phyloP scores from a whole-genome alignment of 2,888 invertebrate species.

The Uloborus plumipes region DNA sequence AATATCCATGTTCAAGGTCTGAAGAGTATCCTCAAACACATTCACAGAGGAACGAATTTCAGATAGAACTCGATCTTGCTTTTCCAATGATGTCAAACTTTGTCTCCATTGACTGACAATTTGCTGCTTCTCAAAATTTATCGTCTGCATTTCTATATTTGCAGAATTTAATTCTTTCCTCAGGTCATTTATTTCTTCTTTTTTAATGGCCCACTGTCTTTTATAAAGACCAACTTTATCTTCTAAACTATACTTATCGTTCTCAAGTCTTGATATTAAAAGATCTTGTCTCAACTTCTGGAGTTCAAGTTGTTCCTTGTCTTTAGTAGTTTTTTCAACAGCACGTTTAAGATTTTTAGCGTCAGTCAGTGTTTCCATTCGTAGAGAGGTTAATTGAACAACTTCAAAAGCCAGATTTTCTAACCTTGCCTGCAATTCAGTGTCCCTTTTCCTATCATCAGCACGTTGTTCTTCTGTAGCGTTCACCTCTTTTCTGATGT shows the following conservation, averaged over 20 bases:
- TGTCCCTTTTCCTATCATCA: slow-evolving; percentile 27
- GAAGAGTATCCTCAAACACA: slow-evolving; percentile 28
- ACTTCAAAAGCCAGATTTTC: slow-evolving; percentile 50
- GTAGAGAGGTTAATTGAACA: slow-evolving; percentile 44
- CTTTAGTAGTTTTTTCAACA: slow-evolving; percentile 43
- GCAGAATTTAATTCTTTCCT: slow-evolving; percentile 52
- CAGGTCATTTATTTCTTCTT: slow-evolving; percentile 42
- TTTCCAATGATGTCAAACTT: slow-evolving; percentile 47
- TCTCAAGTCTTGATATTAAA: slow-evolving; percentile 43
- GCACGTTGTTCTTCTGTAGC: slow-evolving; percentile 16
- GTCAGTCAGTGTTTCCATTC: slow-evolving; percentile 33
- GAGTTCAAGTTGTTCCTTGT: slow-evolving; percentile 45
- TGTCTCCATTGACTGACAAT: slow-evolving; percentile 58
- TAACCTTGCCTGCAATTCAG: slow-evolving; percentile 29
- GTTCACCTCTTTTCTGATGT: slow-evolving; percentile 20
- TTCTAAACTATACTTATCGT: slow-evolving; percentile 45
- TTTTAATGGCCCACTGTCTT: slow-evolving; percentile 57
- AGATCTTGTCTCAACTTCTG: slow-evolving; percentile 55
- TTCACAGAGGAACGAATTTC: slow-evolving; percentile 32
- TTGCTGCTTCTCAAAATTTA: slow-evolving; percentile 53
- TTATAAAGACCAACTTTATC: slow-evolving; percentile 53
- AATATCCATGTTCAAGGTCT: slow-evolving; percentile 51
- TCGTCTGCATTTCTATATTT: slow-evolving; percentile 49
- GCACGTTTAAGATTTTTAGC: slow-evolving; percentile 46
- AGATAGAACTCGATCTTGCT: slow-evolving; percentile 30